Base-by-base conservation (phyloP, 2,888 invertebrate genomes). In the Xanthorhoe spadicearia region DNA sequence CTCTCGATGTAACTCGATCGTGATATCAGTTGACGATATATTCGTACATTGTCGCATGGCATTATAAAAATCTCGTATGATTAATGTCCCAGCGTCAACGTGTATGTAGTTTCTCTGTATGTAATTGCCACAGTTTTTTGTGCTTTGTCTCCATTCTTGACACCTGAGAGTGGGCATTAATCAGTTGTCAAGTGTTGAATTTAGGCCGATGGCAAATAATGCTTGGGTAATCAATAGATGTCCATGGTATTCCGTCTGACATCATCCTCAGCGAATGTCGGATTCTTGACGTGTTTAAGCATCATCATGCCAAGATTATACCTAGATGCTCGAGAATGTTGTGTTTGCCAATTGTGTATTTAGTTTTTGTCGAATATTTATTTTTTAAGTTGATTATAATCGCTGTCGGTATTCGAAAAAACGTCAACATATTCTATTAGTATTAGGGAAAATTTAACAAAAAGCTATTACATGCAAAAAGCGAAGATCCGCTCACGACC, bases 181-280 rank as follows among this genome's bases (percentile, higher is more conserved):
- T 92, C 91, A 90, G 87, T 83, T 92, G 90, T 92, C 91, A 89
- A 82, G 83, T 82, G 81, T 82, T 81, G 81, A 83, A 86, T 86
- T 82, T 84, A 80, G 86, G 83, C 80, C 82, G 84, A 81, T 80
- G 79, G 77, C 79, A 79, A 81, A 87, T 85, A 86, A 86, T 85
- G 82, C 38, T 80, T 76, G 72, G 78, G 80, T 82, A 79, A 89
- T 89, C 87, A 86, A 86, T 87, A 83, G 83, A 83, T 75, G 85
- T 87, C 85, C 82, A 78, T 79, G 79, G 80, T 77, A 77, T 78
- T 77, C 70, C 71, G 70, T 77, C 83, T 90, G 87, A 88, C 86
- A 85, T 89, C 89, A 82, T 83, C 74, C 75, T 73, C 71, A 66
- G 76, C 53, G 77, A 77, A 80, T 79, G 75, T 79, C 73, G 73